phyloP scores from a whole-genome alignment of 2,888 invertebrate species.

The Anticlea derivata region DNA sequence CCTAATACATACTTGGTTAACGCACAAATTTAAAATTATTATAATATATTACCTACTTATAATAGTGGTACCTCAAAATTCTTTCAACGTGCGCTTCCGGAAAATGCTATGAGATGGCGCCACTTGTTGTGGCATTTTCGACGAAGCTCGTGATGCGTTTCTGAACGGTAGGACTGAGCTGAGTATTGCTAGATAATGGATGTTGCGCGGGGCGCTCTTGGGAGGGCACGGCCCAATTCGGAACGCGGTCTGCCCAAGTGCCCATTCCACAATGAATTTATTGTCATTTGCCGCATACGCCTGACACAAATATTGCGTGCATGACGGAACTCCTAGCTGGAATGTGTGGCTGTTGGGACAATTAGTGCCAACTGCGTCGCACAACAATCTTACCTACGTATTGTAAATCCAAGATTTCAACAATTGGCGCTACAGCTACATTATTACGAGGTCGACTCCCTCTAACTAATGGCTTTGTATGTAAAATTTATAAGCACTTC shows the following conservation, averaged over 20 bases:
- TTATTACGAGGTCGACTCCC: slow-evolving; percentile 29
- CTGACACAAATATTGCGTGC: slow-evolving; percentile 73
- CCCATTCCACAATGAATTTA: slow-evolving; percentile 81
- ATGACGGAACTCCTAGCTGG: slow-evolving; percentile 54
- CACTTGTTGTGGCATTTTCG: slow-evolving; percentile 12
- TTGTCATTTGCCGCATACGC: slow-evolving; percentile 71
- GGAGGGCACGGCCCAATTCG: slow-evolving; percentile 79
- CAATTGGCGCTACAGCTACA: slow-evolving; percentile 19
- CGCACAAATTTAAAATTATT: slow-evolving; percentile 34
- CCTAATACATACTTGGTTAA: too few relatives aligned
- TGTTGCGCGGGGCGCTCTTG: slow-evolving; percentile 71
- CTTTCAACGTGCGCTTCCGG: slow-evolving; percentile 12
- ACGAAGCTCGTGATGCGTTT: slow-evolving; percentile 58
- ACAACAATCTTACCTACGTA: slow-evolving; percentile 21
- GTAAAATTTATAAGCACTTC: slow-evolving; percentile 38
- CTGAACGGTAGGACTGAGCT: slow-evolving; percentile 48
- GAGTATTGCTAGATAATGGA: slow-evolving; percentile 57
- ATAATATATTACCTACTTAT: slow-evolving; percentile 7
- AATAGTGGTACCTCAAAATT: neutral
- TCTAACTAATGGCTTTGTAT: slow-evolving; percentile 27
- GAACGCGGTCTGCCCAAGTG: slow-evolving; percentile 66
- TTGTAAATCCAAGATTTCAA: slow-evolving; percentile 17
- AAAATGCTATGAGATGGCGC: slow-evolving; percentile 44
- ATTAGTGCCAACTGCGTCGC: slow-evolving; percentile 45
- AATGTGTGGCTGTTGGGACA: slow-evolving; percentile 47